These are phyloP conservation scores for Drosophila punjabiensis DNA, from an alignment of 1,140 invertebrate genomes.

Conservation along the genomic window DNA sequence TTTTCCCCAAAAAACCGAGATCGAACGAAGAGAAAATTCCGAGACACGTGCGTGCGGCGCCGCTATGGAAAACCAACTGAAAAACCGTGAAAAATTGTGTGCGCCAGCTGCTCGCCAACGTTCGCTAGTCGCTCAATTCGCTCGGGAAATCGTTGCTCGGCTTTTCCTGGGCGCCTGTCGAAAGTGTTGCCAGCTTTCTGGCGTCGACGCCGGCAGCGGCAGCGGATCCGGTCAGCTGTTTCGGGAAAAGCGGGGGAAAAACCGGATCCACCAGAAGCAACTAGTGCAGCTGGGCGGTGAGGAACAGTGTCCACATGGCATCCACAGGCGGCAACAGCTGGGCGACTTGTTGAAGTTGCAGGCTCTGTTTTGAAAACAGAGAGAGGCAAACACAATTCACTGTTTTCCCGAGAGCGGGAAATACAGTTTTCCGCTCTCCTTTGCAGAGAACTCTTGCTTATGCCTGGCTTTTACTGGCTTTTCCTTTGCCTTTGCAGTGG, in stretches of 20 bases:
- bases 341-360: constrained; percentile 67
- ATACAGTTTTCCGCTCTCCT: constrained; percentile 2
- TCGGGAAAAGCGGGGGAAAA: constrained; percentile 33
- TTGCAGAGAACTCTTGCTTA: constrained; percentile 46
- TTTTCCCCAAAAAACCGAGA: constrained; percentile 12
- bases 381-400: constrained; percentile 4
- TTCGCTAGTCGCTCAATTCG: constrained; percentile 12
- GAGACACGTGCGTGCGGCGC: constrained; percentile 76
- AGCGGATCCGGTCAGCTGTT: constrained; percentile 53
- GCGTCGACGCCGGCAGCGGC: constrained; percentile 49
- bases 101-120: constrained; percentile 41
- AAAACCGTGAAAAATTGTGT: constrained; percentile 39
- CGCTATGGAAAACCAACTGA: constrained; percentile 78
- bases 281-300: constrained; percentile 51
- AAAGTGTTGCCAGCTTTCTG: constrained; percentile 68
- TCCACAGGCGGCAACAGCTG: constrained; percentile 70
- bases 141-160: constrained; percentile 27
- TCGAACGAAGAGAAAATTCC: constrained; percentile 45
- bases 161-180: constrained; percentile 71
- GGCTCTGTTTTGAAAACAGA: constrained; percentile 27
- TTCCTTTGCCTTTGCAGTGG: constrained; percentile 45
- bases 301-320: constrained; percentile 47
- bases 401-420: constrained; percentile 5
- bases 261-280: constrained; percentile 60
- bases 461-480: constrained; percentile 15